Evolutionary conservation across 2,888 invertebrate genomes (phyloP), one percentile per base, ranked within the genome.

Genomic region (Pyrochroa serraticornis): DNA sequence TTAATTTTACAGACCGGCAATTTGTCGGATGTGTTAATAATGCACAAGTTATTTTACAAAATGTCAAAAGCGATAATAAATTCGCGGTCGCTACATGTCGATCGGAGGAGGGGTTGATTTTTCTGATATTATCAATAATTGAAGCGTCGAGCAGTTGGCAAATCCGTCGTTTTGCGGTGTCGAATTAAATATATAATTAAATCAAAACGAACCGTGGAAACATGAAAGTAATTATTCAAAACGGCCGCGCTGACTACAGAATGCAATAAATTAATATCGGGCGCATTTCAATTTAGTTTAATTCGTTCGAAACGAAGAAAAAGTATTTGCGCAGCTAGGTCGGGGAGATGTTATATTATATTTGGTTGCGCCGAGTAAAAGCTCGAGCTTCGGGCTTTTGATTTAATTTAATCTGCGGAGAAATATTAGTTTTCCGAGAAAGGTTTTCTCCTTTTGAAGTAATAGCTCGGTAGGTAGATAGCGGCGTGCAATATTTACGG

Each of bases 351-450:
- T 74, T 75, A 74, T 76, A 75, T 75, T 75, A 75, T 75, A 74
- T 75, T 74, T 70, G 71, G 66, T 6, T 8, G 39, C 3, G 39
- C 70, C 70, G 71, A 67, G 68, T 67, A 68, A 71, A 70, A 67
- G 70, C 69, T 22, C 69, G 71, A 67, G 60, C 64, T 66, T 63
- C 64, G 68, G 72, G 72, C 73, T 76, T 78, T 79, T 79, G 78
- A 78, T 79, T 79, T 79, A 78, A 79, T 79, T 79, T 78, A 77
- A 79, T 78, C 77, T 76, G 72, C 65, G 72, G 72, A 77, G 77
- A 77, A 77, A 77, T 78, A 78, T 78, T 79, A 78, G 76, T 76
- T 76, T 73, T 72, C 70, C 68, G 62, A 51, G 70, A 69, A 71
- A 71, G 71, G 72, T 72, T 73, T 71, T 67, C 71, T 74, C 69